Conservation (phyloP, 2,113 vertebrate genomes). For the Carettochelys insculpta region DNA sequence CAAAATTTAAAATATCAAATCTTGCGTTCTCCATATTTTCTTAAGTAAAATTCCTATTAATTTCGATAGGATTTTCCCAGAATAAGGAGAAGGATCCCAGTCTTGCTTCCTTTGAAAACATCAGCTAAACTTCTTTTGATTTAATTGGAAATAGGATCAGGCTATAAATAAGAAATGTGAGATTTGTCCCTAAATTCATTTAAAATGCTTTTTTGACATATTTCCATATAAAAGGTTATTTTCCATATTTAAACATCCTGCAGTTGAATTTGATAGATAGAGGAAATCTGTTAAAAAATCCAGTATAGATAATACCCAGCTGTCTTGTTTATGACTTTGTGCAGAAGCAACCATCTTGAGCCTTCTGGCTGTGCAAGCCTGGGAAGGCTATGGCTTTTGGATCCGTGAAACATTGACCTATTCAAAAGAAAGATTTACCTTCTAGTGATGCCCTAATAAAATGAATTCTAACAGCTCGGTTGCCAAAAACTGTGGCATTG, state of each 20-base stretch:
- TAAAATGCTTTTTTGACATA: background rate
- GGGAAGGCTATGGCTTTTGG: background rate
- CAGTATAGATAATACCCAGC: background rate
- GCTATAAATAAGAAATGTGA: background rate
- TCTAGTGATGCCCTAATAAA: background rate
- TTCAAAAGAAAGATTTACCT: background rate
- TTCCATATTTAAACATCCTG: background rate
- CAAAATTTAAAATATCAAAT: background rate
- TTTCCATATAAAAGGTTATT: background rate
- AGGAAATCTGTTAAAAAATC: background rate
- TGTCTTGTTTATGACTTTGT: background rate
- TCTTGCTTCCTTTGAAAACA: background rate
- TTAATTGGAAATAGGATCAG: background rate
- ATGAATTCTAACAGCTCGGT: background rate
- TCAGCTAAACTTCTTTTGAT: background rate
- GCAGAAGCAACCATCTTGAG: background rate
- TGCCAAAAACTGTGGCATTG: background rate
- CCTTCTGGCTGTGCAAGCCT: background rate
- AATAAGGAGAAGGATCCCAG: too few relatives aligned
- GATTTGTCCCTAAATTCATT: background rate
- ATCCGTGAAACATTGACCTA: background rate
- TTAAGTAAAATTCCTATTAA: background rate
- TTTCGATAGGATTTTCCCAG: background rate
- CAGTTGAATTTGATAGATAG: background rate
- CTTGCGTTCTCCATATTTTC: background rate